These are phyloP conservation scores for Leptinotarsa rubiginosa DNA, from an alignment of 2,888 invertebrate genomes.

Conservation along the genomic window DNA sequence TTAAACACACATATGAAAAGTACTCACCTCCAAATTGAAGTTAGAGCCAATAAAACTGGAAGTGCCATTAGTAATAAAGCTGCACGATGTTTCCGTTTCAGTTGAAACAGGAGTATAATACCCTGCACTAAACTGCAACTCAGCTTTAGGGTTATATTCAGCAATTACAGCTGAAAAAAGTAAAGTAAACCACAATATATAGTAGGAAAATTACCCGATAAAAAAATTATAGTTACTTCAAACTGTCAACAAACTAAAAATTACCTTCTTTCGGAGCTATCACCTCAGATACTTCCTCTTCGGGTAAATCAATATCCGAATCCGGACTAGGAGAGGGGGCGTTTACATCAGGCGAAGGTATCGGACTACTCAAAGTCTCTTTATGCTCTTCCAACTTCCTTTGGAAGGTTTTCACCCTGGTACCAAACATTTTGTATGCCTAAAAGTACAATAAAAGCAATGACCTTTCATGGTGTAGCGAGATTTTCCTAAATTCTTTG, in stretches of 20 bases:
- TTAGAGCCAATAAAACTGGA: conserved; percentile 75
- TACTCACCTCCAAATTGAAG: conserved; percentile 68
- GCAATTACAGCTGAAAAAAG: conserved; percentile 38
- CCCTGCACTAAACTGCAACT: conserved; percentile 59
- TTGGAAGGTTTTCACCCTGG: conserved; percentile 86
- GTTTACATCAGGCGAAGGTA: conserved; percentile 77
- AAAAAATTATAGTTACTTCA: too few relatives aligned
- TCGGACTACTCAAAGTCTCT: conserved; percentile 76
- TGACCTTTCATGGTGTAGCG: not conserved
- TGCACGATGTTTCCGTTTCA: conserved; percentile 27
- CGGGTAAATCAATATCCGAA: conserved; percentile 82
- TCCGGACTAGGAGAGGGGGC: conserved; percentile 85
- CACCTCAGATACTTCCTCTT: conserved; percentile 43
- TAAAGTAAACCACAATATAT: not conserved
- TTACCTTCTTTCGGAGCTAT: conserved; percentile 39
- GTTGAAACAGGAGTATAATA: conserved; percentile 68
- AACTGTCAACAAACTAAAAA: not conserved
- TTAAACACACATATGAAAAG: not conserved
- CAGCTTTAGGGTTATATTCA: conserved; percentile 45
- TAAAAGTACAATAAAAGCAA: conserved; percentile 59
- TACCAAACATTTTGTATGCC: conserved; percentile 96
- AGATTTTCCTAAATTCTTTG: not conserved
- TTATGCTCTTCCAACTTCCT: conserved; percentile 86
- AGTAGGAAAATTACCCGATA: not conserved
- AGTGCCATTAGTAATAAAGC: conserved; percentile 68